These are phyloP conservation scores for Corythornis madagascariensis DNA, from an alignment of 2,113 vertebrate species.

Conservation along the genomic window DNA sequence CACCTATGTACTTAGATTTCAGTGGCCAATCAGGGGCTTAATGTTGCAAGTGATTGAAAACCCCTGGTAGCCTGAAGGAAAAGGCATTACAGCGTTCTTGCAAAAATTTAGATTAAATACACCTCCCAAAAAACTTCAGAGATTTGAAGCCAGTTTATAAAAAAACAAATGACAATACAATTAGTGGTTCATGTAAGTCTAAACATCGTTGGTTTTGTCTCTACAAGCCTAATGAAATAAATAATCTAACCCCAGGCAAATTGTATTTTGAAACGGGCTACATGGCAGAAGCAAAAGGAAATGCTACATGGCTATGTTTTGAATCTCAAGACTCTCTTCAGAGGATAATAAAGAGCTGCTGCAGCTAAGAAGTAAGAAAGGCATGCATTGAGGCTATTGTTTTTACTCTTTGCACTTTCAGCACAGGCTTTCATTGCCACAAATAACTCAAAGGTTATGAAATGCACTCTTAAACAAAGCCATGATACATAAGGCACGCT, in stretches of 20 bases:
- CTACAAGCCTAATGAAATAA: slow-evolving; percentile 26
- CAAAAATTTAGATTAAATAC: slow-evolving; percentile 55
- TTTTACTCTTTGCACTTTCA: neutral
- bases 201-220: slow-evolving; percentile 42
- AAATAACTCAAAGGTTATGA: neutral
- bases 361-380: slow-evolving; percentile 8
- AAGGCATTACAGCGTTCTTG: slow-evolving; percentile 47
- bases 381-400: neutral
- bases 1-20: neutral
- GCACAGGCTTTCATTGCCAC: neutral
- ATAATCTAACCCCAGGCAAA: slow-evolving; percentile 47
- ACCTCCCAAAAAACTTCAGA: neutral
- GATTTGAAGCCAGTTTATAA: neutral
- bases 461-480: neutral
- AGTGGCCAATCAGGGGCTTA: slow-evolving; percentile 48
- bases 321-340: slow-evolving; percentile 45
- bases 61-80: slow-evolving; percentile 38
- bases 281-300: slow-evolving; percentile 49
- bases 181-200: slow-evolving; percentile 17
- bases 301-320: slow-evolving; percentile 36
- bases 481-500: neutral
- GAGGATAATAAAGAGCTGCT: slow-evolving; percentile 18
- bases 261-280: slow-evolving; percentile 30
- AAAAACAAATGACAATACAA: neutral
- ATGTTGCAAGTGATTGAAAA: slow-evolving; percentile 43